A percentile compares a stretch with the other conserved stretches of the same genome.
These are phyloP conservation scores for Calephelis virginiensis DNA, from an alignment of 1,140 invertebrate species.

Conservation along the genomic window DNA sequence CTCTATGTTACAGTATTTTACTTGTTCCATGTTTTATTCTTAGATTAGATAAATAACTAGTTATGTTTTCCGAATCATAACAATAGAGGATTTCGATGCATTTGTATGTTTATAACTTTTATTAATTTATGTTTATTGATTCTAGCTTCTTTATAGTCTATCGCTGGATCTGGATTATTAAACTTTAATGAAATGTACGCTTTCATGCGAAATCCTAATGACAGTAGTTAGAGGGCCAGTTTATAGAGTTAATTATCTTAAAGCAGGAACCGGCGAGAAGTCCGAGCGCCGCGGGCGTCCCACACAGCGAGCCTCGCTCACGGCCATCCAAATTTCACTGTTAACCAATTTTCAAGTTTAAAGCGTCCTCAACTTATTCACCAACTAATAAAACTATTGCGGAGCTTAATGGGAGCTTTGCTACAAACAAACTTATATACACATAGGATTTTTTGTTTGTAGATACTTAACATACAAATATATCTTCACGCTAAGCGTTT, in stretches of 20 bases:
- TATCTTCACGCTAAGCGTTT: no score
- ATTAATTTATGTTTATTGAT: not conserved
- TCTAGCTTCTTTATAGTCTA: no score
- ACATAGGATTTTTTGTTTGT: not conserved
- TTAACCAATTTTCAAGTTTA: constrained; percentile 68
- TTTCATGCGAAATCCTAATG: constrained; percentile 67
- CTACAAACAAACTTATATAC: constrained; percentile 21
- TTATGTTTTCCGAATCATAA: no score
- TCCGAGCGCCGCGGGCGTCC: constrained; percentile 54
- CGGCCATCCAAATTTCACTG: constrained; percentile 61
- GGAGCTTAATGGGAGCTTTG: constrained; percentile 26
- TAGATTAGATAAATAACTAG: no score
- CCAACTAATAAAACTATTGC: constrained; percentile 74
- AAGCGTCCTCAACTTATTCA: constrained; percentile 65
- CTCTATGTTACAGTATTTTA: no score
- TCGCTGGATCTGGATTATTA: no score
- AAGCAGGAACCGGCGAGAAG: constrained; percentile 47
- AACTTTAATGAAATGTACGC: constrained; percentile 36
- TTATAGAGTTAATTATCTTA: constrained; percentile 73
- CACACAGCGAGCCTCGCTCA: constrained; percentile 43
- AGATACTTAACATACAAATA: no score
- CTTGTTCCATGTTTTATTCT: no score
- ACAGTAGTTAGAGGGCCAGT: constrained; percentile 56
- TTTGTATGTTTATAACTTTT: no score
- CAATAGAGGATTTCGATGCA: no score